Conservation (phyloP, 2,888 invertebrate species). For the Drosophila monieri region DNA sequence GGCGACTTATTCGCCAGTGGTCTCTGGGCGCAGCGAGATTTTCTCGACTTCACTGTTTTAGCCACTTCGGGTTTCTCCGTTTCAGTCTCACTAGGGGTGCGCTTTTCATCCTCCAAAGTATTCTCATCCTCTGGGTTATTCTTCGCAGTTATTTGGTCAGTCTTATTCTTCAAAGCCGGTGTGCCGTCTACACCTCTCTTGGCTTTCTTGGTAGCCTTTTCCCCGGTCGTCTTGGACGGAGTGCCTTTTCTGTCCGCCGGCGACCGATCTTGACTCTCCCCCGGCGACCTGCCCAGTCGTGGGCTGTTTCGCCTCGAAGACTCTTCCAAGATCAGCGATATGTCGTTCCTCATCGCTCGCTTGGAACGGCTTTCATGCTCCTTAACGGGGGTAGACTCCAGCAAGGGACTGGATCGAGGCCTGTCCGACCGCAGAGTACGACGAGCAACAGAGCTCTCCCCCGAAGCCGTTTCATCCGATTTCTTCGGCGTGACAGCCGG, state of each 20-base stretch:
- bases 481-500: constrained; percentile 1
- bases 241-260: not conserved
- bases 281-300: constrained; percentile 13
- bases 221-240: not conserved
- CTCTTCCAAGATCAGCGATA: not conserved
- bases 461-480: not conserved
- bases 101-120: not conserved
- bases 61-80: not conserved
- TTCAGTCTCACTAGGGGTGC: constrained; percentile 6
- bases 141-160: not conserved
- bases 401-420: not conserved
- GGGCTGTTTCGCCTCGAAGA: constrained; percentile 28
- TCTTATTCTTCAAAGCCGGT: not conserved
- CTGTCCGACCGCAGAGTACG: constrained; percentile 11
- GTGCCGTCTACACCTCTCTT: not conserved
- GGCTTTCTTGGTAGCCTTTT: not conserved
- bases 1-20: not conserved
- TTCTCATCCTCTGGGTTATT: not conserved
- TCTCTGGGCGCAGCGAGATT: not conserved
- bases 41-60: not conserved
- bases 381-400: not conserved
- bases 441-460: not conserved
- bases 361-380: constrained; percentile 30
- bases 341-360: constrained; percentile 9
- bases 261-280: constrained; percentile 17